Conservation (phyloP, 2,113 vertebrate species). For the Potamarius usumacintae region DNA sequence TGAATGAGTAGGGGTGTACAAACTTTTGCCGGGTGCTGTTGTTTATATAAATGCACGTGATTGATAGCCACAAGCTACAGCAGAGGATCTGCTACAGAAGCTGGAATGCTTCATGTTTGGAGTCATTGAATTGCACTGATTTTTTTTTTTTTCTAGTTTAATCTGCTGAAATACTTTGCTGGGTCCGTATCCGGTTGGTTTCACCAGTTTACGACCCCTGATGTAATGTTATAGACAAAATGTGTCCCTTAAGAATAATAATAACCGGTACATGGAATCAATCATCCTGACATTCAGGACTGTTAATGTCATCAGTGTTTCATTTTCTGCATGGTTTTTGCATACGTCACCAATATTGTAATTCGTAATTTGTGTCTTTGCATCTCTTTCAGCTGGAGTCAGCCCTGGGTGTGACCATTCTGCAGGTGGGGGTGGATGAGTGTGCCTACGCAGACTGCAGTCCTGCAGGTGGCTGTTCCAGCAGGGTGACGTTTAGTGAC, state of each 20-base stretch:
- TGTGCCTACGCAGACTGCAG: slow-evolving; percentile 76
- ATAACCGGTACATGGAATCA: neutral
- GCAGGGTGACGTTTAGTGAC: slow-evolving; percentile 67
- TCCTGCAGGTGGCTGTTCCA: slow-evolving; percentile 75
- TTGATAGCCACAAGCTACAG: neutral
- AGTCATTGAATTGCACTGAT: neutral
- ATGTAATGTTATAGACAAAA: neutral
- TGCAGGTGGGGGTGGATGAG: slow-evolving; percentile 80
- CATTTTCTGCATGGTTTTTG: neutral
- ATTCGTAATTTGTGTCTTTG: neutral
- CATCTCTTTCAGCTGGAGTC: slow-evolving; percentile 77
- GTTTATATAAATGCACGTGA: neutral
- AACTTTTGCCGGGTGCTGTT: no score
- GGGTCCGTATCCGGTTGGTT: neutral
- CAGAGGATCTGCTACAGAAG: neutral
- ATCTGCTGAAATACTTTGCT: neutral
- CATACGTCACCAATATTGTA: neutral
- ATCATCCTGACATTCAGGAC: neutral
- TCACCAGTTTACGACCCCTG: neutral
- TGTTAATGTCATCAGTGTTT: neutral
- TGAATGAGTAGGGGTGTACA: no score
- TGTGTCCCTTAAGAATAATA: neutral
- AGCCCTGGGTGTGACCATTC: slow-evolving; percentile 72
- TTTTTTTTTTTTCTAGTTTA: neutral
- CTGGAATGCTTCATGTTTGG: neutral